Percentiles rank a stretch among this genome's conserved stretches.
These are phyloP conservation scores for Nannoperca australis DNA, from an alignment of 2,797 vertebrate species.

Conservation along the genomic window DNA sequence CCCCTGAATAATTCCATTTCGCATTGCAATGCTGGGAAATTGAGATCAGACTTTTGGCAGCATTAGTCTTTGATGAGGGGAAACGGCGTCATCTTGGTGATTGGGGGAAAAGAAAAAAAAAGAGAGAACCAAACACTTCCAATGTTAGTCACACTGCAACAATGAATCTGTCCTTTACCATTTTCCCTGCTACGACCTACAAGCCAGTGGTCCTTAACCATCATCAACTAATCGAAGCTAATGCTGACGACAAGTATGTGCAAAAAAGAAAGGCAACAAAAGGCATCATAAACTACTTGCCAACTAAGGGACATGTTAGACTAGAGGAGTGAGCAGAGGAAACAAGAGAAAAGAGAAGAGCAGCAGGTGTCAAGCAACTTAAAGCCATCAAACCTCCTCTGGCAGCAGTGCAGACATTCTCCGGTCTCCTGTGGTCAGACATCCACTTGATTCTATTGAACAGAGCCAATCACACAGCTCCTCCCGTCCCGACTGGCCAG, in stretches of 20 bases:
- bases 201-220: constrained; percentile 35
- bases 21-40: constrained; percentile 73
- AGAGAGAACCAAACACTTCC: constrained; percentile 69
- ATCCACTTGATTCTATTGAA: constrained; percentile 68
- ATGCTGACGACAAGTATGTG: constrained; percentile 38
- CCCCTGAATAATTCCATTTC: constrained; percentile 67
- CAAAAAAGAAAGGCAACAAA: constrained; percentile 27
- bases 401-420: constrained; percentile 59
- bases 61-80: constrained; percentile 62
- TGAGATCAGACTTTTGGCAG: constrained; percentile 83
- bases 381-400: constrained; percentile 51
- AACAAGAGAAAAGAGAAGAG: constrained; percentile 34
- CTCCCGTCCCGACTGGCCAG: constrained; percentile 55
- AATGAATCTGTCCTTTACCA: constrained; percentile 64
- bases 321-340: constrained; percentile 15
- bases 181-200: constrained; percentile 41
- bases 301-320: constrained; percentile 29
- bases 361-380: constrained; percentile 81
- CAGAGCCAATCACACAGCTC: constrained; percentile 58
- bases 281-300: constrained; percentile 7
- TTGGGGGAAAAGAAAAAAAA: constrained; percentile 37
- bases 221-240: constrained; percentile 35
- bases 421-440: constrained; percentile 60
- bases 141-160: constrained; percentile 61
- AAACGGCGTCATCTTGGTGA: constrained; percentile 72